Evolutionary conservation across 2,113 vertebrate species (phyloP).

Genomic region (Otus sunia): DNA sequence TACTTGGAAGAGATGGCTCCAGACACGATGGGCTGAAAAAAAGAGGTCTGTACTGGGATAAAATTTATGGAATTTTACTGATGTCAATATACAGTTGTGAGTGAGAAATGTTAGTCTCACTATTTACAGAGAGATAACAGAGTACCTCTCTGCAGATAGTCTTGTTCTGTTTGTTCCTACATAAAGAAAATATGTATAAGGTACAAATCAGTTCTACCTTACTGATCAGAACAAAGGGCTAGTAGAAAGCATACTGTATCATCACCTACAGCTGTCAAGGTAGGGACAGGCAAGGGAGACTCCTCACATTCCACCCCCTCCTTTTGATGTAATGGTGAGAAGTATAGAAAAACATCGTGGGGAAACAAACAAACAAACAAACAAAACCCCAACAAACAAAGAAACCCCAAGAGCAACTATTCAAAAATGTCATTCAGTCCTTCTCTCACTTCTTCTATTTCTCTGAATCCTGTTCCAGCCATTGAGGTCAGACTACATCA

Average conservation of each 20-base stretch:
- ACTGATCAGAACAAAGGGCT: background rate
- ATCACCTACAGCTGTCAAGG: background rate
- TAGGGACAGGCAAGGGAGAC: background rate
- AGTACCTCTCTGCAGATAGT: background rate
- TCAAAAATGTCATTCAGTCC: background rate
- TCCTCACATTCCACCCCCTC: background rate
- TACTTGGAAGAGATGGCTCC: background rate
- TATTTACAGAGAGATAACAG: background rate
- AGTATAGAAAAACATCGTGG: background rate
- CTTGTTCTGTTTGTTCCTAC: background rate
- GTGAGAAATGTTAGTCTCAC: background rate
- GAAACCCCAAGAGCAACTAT: background rate
- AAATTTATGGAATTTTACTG: background rate
- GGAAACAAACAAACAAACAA: too few species aligned
- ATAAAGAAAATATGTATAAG: background rate
- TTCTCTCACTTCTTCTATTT: background rate
- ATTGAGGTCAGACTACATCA: background rate
- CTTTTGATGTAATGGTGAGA: background rate
- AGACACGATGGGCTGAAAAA: background rate
- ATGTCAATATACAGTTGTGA: background rate
- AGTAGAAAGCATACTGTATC: background rate
- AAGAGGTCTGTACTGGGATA: background rate
- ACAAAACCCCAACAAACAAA: too few species aligned
- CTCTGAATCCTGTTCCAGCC: background rate
- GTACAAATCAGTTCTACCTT: background rate